These are phyloP conservation scores for Pardalotus punctatus DNA, from an alignment of 2,113 vertebrate species.

Conservation along the genomic window DNA sequence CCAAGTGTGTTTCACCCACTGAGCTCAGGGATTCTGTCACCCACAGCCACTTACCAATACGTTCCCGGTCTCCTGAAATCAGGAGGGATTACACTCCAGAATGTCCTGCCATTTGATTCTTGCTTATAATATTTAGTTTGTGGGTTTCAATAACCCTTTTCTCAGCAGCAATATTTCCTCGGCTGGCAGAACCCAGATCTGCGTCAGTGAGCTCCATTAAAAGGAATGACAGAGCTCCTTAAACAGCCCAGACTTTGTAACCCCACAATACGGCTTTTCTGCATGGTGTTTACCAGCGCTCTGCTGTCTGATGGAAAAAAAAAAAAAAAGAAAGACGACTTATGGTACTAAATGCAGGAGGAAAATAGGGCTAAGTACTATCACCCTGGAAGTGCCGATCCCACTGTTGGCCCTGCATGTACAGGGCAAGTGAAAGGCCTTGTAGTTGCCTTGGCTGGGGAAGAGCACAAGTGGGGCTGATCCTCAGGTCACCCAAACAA, in stretches of 20 bases:
- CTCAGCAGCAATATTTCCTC: conserved; percentile 62
- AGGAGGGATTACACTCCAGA: conserved; percentile 34
- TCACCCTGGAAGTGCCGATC: neutral
- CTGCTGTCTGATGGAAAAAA: conserved; percentile 44
- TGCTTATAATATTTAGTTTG: conserved; percentile 60
- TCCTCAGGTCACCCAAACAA: neutral
- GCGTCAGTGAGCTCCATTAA: conserved; percentile 63
- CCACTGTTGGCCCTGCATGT: neutral
- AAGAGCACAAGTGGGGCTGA: neutral
- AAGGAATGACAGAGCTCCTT: conserved; percentile 65
- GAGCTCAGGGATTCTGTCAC: neutral
- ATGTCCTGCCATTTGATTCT: conserved; percentile 49
- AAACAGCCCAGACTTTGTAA: conserved; percentile 66
- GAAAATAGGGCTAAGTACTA: conserved; percentile 34
- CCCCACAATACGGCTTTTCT: conserved; percentile 66
- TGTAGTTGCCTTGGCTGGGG: neutral
- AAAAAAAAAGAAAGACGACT: neutral
- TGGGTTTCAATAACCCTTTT: conserved; percentile 64
- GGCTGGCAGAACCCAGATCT: conserved; percentile 64
- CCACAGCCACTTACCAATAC: neutral
- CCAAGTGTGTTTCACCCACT: neutral
- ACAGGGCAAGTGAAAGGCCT: neutral
- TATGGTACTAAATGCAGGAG: conserved; percentile 27
- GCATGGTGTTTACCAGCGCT: conserved; percentile 58
- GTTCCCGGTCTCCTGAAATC: conserved; percentile 8